These are phyloP conservation scores for Heteronetta atricapilla DNA, from an alignment of 2,113 vertebrate genomes.

Conservation along the genomic window DNA sequence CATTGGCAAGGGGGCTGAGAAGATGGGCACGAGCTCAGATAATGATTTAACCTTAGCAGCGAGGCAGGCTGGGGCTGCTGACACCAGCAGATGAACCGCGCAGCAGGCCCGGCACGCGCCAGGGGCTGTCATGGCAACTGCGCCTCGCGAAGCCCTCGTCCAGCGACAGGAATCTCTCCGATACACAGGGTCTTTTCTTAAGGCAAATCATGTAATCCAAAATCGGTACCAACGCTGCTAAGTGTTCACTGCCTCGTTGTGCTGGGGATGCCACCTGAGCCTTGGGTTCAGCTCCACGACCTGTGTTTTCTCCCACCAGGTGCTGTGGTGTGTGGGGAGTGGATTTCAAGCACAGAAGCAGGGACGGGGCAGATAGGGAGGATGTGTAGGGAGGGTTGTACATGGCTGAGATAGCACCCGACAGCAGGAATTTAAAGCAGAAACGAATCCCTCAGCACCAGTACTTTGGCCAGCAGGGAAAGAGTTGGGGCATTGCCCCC, in stretches of 20 bases:
- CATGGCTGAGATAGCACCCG: neutral
- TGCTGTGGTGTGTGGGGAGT: neutral
- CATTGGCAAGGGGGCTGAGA: neutral
- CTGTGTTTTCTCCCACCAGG: accelerated
- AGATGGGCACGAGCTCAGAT: neutral
- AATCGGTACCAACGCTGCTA: neutral
- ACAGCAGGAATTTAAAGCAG: neutral
- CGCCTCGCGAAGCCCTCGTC: neutral
- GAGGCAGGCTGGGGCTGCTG: neutral
- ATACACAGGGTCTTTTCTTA: neutral
- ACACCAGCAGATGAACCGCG: neutral
- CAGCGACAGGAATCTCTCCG: neutral
- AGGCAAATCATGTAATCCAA: neutral
- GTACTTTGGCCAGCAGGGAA: neutral
- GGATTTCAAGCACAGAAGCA: accelerated
- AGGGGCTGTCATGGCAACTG: slow-evolving; percentile 55
- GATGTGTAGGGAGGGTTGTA: neutral
- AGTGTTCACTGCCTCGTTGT: neutral
- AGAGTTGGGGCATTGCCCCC: neutral
- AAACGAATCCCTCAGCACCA: accelerated
- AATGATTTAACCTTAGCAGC: neutral
- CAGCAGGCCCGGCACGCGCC: neutral
- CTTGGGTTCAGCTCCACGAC: neutral
- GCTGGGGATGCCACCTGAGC: neutral
- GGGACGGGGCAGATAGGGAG: neutral